A percentile compares a stretch with the other conserved stretches of the same genome.
Conservation (phyloP, 2,888 invertebrate genomes). For the Xylota segnis region DNA sequence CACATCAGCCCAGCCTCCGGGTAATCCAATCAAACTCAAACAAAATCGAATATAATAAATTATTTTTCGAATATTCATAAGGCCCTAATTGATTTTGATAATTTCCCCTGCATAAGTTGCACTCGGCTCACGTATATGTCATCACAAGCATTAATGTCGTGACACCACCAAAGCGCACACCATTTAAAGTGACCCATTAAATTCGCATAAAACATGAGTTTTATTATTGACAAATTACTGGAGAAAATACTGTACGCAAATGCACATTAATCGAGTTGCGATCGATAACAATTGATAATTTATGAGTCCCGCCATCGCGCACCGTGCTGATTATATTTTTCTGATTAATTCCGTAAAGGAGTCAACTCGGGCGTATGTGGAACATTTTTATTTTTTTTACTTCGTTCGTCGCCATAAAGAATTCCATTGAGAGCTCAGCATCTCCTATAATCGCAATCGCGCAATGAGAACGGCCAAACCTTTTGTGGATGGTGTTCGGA, state of each 20-base stretch:
- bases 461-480: slow-evolving; percentile 42
- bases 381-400: slow-evolving; percentile 28
- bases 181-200: slow-evolving; percentile 27
- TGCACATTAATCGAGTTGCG: slow-evolving; percentile 42
- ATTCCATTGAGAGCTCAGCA: slow-evolving; percentile 28
- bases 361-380: slow-evolving; percentile 47
- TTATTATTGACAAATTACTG: slow-evolving; percentile 36
- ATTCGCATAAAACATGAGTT: slow-evolving; percentile 38
- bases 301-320: slow-evolving; percentile 19
- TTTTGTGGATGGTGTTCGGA: slow-evolving; percentile 48
- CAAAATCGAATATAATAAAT: not conserved
- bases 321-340: slow-evolving; percentile 33
- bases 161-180: slow-evolving; percentile 7
- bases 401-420: not conserved
- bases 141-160: slow-evolving; percentile 4
- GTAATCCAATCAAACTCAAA: not conserved
- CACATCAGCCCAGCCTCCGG: not conserved
- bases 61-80: slow-evolving; percentile 12
- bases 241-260: slow-evolving; percentile 13
- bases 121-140: not conserved
- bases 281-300: slow-evolving; percentile 48
- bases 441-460: not conserved
- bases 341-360: slow-evolving; percentile 40
- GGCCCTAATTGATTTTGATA: slow-evolving; percentile 10
- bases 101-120: not conserved